Base-by-base conservation (phyloP, 2,888 invertebrate species). In the Clanis bilineata region DNA sequence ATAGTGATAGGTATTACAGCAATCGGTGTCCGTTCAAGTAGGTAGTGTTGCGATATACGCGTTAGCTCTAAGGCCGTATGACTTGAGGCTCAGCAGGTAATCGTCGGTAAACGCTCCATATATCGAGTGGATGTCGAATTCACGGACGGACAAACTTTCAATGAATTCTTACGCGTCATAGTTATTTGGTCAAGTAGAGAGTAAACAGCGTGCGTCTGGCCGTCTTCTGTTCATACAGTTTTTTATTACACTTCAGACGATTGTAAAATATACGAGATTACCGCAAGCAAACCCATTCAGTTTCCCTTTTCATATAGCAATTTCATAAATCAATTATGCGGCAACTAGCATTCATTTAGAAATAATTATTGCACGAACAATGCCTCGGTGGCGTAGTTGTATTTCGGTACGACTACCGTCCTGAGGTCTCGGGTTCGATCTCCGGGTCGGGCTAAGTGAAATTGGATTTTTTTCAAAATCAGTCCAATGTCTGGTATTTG, bases 41-140 rank as follows among this genome's bases (percentile, higher is more conserved):
- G 79, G 76, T 45, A 51, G 51, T 83, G 77, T 82, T 77, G 78
- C 39, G 39, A n/a, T 39, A 39, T 39, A 15, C 77, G 77, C 77
- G 77, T 77, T 69, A 77, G 67, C 71, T 67, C 64, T 84, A 89
- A 90, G 90, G 89, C 82, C 88, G 73, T 68, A 70, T 66, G 65
- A 70, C 72, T 82, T 80, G 84, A 83, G 84, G 83, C 82, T 83
- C 81, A 80, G 82, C 83, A 83, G 85, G 84, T 84, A 82, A 75
- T 59, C 64, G 66, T 68, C 68, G 69, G 67, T 76, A 70, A 64
- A 64, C 73, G 70, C 67, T 78, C 70, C 69, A 74, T 71, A 69
- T 72, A 67, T 72, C 65, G 67, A 74, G 68, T 76, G 67, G 67
- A 67, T 73, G 67, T 73, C 70, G 68, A 68, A 63, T 63, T 65